phyloP scores from a whole-genome alignment of 2,113 vertebrate species.

The Oreochromis spilurus region DNA sequence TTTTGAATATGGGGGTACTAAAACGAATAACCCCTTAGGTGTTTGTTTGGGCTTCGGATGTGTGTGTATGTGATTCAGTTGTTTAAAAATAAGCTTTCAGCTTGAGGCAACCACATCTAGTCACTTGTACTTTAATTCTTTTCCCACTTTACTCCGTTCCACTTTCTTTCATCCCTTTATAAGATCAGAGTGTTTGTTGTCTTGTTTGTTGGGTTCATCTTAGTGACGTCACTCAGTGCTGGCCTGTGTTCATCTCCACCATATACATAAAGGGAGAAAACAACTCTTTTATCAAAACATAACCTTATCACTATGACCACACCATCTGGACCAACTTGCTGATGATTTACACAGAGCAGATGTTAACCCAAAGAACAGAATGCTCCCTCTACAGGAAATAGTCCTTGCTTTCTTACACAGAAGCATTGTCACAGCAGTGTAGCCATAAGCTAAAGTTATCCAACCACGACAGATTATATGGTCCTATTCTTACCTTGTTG shows the following conservation, averaged over 20 bases:
- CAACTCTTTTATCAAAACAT: not conserved
- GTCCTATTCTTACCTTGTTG: not conserved
- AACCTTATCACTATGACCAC: not conserved
- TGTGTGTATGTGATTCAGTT: not conserved
- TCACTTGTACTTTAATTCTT: not conserved
- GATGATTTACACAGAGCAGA: conserved; percentile 23
- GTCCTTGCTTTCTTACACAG: not conserved
- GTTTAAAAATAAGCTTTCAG: not conserved
- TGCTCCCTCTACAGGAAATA: not conserved
- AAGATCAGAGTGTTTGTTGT: not conserved
- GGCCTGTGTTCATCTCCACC: not conserved
- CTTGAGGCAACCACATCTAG: not conserved
- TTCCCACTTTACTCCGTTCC: not conserved
- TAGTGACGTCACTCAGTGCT: not conserved
- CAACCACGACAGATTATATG: not conserved
- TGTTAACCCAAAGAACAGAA: conserved; percentile 15
- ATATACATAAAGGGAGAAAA: not conserved
- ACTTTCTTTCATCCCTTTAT: not conserved
- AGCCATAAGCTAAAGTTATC: not conserved
- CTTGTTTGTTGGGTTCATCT: not conserved
- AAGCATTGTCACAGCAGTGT: not conserved
- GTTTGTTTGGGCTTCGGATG: not conserved
- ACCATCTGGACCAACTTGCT: conserved; percentile 7
- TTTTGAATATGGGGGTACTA: no score
- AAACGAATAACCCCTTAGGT: no score